Conservation (phyloP, 2,888 invertebrate species). For the Lapara coniferarum region DNA sequence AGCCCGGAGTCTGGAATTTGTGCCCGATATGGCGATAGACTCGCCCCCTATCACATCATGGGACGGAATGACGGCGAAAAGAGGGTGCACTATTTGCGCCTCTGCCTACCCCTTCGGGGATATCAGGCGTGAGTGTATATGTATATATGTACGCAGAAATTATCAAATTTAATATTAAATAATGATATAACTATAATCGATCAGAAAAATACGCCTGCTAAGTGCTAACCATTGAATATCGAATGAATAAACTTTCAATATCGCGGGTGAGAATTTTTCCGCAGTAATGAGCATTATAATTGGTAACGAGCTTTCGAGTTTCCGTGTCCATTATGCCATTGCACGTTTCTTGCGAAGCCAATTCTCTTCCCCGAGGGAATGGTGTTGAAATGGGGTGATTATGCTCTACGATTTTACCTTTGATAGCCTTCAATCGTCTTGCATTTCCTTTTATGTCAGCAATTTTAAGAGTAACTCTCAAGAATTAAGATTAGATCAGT, state of each 20-base stretch:
- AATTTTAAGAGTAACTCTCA: not conserved
- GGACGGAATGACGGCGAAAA: too few relatives aligned
- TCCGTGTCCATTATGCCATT: constrained; percentile 24
- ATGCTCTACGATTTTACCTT: not conserved
- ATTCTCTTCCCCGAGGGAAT: not conserved
- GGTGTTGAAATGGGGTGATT: constrained; percentile 11
- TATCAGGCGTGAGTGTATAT: too few relatives aligned
- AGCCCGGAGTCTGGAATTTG: too few relatives aligned
- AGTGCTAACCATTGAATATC: too few relatives aligned
- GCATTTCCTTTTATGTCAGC: not conserved
- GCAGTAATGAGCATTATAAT: constrained; percentile 2
- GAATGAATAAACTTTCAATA: not conserved
- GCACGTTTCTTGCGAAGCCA: constrained; percentile 16
- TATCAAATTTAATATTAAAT: too few relatives aligned
- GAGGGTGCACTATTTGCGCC: too few relatives aligned
- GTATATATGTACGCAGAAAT: too few relatives aligned
- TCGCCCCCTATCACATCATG: too few relatives aligned
- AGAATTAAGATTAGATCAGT: not conserved
- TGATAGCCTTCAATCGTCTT: not conserved
- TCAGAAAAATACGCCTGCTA: too few relatives aligned
- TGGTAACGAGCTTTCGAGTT: constrained; percentile 13
- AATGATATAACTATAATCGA: too few relatives aligned
- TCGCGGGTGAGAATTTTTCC: not conserved
- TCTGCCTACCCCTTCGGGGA: too few relatives aligned
- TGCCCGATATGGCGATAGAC: too few relatives aligned